A percentile compares a stretch with the other conserved stretches of the same genome.
Conservation (phyloP, 2,888 invertebrate genomes). For the Byasa hedistus region DNA sequence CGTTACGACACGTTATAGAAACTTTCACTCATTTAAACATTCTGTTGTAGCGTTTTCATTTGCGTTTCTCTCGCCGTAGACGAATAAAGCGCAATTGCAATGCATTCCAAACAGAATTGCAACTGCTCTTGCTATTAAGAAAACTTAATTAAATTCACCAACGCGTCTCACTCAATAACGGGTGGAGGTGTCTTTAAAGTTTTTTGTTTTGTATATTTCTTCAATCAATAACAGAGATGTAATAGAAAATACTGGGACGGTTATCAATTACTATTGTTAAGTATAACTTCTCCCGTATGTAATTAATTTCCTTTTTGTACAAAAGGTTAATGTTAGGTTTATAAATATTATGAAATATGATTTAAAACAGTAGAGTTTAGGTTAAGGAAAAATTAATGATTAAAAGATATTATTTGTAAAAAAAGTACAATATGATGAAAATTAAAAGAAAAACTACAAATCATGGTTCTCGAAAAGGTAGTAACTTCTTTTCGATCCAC, state of each 20-base stretch:
- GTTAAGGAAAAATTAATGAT: too few relatives aligned
- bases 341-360: too few relatives aligned
- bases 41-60: not conserved
- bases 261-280: too few relatives aligned
- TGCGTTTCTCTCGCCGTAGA: not conserved
- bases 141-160: slow-evolving; percentile 21
- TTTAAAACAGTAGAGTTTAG: too few relatives aligned
- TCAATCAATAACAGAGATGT: not conserved
- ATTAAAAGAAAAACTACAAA: too few relatives aligned
- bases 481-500: too few relatives aligned
- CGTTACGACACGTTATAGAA: not conserved
- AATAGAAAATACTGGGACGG: not conserved
- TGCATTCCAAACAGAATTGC: slow-evolving; percentile 23
- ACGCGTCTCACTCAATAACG: slow-evolving; percentile 1
- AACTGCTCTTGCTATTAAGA: slow-evolving; percentile 13
- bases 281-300: too few relatives aligned
- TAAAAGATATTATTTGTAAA: too few relatives aligned
- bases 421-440: too few relatives aligned
- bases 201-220: not conserved
- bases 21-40: not conserved
- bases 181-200: not conserved
- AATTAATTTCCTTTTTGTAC: too few relatives aligned
- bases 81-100: slow-evolving; percentile 10
- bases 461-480: too few relatives aligned
- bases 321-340: too few relatives aligned